Conservation (phyloP, 2,113 vertebrate species). For the Oreotrochilus melanogaster region DNA sequence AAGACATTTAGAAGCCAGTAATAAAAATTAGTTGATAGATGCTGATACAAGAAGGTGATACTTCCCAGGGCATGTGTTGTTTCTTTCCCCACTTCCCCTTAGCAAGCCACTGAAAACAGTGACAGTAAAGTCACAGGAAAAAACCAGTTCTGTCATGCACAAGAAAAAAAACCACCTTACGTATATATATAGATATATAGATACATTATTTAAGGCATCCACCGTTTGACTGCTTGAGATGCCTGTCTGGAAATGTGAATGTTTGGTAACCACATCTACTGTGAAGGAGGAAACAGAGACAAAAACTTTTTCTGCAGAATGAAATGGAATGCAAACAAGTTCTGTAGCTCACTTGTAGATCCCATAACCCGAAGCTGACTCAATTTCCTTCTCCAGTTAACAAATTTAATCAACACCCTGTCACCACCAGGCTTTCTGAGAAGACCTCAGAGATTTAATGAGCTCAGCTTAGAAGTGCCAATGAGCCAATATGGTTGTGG, state of each 20-base stretch:
- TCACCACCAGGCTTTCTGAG: neutral
- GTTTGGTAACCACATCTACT: neutral
- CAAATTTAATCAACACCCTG: slow-evolving; percentile 19
- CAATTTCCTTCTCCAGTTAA: slow-evolving; percentile 3
- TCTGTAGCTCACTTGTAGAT: neutral
- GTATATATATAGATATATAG: neutral
- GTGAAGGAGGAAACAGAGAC: neutral
- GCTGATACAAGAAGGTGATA: neutral
- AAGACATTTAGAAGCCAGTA: neutral
- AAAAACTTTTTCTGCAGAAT: neutral
- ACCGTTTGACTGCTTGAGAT: neutral
- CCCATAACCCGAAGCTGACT: neutral
- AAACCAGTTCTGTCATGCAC: neutral
- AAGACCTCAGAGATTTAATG: slow-evolving; percentile 16
- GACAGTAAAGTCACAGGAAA: neutral
- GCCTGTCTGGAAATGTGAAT: neutral
- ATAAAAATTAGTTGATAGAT: neutral
- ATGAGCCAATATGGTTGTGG: neutral
- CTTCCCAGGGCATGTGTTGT: neutral
- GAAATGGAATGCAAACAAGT: neutral
- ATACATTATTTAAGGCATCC: neutral
- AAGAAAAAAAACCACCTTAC: neutral
- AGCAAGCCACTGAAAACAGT: neutral
- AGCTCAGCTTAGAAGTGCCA: neutral
- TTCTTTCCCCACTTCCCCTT: neutral